phyloP scores from a whole-genome alignment of 2,797 vertebrate species.

The Macropodus opercularis region DNA sequence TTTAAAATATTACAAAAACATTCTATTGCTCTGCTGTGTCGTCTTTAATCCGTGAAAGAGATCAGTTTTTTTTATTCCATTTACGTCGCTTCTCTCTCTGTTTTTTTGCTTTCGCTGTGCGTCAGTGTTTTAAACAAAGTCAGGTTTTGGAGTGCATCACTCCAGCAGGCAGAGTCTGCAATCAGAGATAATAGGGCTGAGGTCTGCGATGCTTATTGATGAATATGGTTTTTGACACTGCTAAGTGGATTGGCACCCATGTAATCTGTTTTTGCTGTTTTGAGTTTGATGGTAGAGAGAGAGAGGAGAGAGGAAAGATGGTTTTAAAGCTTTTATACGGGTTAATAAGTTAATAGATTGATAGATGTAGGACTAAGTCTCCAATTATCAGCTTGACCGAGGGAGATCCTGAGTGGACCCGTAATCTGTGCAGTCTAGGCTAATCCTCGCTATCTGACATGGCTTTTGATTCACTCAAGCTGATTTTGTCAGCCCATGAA shows the following conservation, averaged over 20 bases:
- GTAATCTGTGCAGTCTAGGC: slow-evolving; percentile 66
- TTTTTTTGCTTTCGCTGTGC: background rate
- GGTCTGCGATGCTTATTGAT: slow-evolving; percentile 54
- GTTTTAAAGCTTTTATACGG: slow-evolving; percentile 70
- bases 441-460: slow-evolving; percentile 61
- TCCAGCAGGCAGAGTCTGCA: slow-evolving; percentile 8
- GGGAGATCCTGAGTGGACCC: slow-evolving; percentile 50
- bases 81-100: background rate
- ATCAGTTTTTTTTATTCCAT: background rate
- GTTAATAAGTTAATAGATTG: slow-evolving; percentile 80
- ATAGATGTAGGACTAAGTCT: slow-evolving; percentile 78
- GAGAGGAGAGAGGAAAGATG: slow-evolving; percentile 41
- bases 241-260: slow-evolving; percentile 63
- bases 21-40: slow-evolving; percentile 2
- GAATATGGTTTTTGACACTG: slow-evolving; percentile 60
- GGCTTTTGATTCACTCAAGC: slow-evolving; percentile 41
- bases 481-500: slow-evolving; percentile 6
- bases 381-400: slow-evolving; percentile 77
- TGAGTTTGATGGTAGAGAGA: slow-evolving; percentile 49
- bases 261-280: slow-evolving; percentile 63
- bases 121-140: slow-evolving; percentile 17
- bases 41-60: background rate
- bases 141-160: slow-evolving; percentile 22
- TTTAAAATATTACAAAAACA: slow-evolving; percentile 2
- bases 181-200: slow-evolving; percentile 35